phyloP scores from a whole-genome alignment of 2,888 invertebrate species.

The Phaonia tiefii region DNA sequence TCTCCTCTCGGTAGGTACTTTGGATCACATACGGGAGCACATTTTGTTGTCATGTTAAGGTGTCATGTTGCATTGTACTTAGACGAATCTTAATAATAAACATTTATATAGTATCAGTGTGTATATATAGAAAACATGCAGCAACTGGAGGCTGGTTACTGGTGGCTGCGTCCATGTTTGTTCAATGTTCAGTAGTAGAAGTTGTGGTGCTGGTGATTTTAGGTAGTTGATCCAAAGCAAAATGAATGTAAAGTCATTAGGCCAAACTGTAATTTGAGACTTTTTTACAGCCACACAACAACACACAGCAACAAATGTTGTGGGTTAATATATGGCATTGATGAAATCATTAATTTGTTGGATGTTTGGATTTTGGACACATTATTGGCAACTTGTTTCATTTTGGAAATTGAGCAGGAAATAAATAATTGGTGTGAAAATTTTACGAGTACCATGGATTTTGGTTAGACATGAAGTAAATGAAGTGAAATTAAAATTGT shows the following conservation, averaged over 20 bases:
- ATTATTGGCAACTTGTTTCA: constrained; percentile 42
- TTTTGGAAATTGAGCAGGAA: constrained; percentile 19
- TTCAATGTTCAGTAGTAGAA: constrained; percentile 1
- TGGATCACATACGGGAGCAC: constrained; percentile 63
- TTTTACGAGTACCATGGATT: too few relatives aligned
- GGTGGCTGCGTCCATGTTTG: constrained; percentile 11
- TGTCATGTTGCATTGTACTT: constrained; percentile 68
- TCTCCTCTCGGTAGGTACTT: too few relatives aligned
- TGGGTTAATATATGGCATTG: constrained; percentile 61
- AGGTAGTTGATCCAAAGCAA: constrained; percentile 29
- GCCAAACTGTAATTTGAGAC: constrained; percentile 66
- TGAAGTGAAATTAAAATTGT: too few relatives aligned
- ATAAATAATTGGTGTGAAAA: not conserved
- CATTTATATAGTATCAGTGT: constrained; percentile 55
- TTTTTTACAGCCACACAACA: constrained; percentile 20
- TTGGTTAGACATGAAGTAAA: too few relatives aligned
- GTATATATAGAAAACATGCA: constrained; percentile 1
- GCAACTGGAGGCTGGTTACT: constrained; percentile 2
- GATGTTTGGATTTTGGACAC: constrained; percentile 46
- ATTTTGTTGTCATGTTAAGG: constrained; percentile 69
- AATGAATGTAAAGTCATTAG: constrained; percentile 60
- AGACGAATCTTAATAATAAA: constrained; percentile 66
- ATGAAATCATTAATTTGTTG: constrained; percentile 65
- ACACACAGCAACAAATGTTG: constrained; percentile 42
- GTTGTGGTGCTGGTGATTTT: constrained; percentile 5